Percentiles rank a stretch among this genome's conserved stretches.
Conservation (phyloP, 2,113 vertebrate genomes). For the Tachysurus fulvidraco region DNA sequence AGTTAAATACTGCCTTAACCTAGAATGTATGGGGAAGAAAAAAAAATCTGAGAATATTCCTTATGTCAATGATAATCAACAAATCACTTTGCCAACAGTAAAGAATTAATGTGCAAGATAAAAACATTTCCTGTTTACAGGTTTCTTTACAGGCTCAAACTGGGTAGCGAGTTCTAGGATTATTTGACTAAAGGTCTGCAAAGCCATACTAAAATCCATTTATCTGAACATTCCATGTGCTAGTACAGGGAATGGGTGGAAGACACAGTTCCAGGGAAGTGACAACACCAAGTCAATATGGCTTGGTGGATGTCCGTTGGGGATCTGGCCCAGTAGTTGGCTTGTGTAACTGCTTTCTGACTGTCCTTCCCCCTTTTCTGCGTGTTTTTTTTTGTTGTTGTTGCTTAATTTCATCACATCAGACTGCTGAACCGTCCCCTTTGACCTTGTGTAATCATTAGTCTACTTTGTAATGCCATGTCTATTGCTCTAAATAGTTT, state of each 20-base stretch:
- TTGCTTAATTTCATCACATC: slow-evolving; percentile 2
- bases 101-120: not conserved
- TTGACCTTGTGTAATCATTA: not conserved
- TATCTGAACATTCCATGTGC: not conserved
- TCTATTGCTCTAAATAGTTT: not conserved
- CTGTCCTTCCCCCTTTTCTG: not conserved
- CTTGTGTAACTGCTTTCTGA: not conserved
- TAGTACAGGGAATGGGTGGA: not conserved
- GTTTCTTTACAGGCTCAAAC: not conserved
- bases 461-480: not conserved
- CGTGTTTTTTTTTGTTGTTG: not conserved
- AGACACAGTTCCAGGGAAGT: not conserved
- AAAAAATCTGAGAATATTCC: no score
- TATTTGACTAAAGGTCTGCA: not conserved
- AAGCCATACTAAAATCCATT: not conserved
- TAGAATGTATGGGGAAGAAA: not conserved
- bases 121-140: slow-evolving; percentile 1
- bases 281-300: not conserved
- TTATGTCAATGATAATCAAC: not conserved
- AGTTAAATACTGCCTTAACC: no score
- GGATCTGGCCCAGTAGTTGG: not conserved
- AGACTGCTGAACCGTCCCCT: not conserved
- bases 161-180: not conserved
- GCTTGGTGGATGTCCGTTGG: not conserved
- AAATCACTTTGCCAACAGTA: not conserved